Evolutionary conservation across 2,113 vertebrate genomes (phyloP).

Genomic region (Gallinago undulata): DNA sequence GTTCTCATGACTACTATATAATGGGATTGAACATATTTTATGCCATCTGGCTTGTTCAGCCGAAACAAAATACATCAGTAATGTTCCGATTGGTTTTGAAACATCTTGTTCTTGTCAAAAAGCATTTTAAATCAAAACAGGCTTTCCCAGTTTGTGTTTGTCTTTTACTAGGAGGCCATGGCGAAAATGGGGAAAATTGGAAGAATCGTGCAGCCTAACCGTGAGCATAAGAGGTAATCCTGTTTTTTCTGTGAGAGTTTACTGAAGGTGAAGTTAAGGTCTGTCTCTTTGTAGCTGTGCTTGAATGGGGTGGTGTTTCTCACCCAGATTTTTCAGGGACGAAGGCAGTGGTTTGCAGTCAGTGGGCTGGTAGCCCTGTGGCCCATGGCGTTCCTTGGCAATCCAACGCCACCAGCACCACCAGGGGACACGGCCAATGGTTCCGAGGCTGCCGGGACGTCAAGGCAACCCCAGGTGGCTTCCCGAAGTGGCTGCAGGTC

Average conservation of each 20-base stretch:
- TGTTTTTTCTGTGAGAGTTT: neutral
- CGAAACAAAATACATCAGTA: slow-evolving; percentile 54
- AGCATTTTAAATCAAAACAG: slow-evolving; percentile 67
- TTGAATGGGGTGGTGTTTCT: neutral
- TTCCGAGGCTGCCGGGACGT: neutral
- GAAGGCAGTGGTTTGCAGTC: neutral
- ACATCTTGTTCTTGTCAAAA: slow-evolving; percentile 66
- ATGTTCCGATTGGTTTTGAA: slow-evolving; percentile 50
- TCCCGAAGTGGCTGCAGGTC: neutral
- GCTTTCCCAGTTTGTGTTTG: slow-evolving; percentile 51
- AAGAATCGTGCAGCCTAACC: slow-evolving; percentile 81
- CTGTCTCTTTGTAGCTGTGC: neutral
- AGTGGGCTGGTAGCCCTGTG: neutral
- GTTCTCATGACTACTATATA: slow-evolving; percentile 53
- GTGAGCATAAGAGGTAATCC: slow-evolving; percentile 80
- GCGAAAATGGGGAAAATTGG: slow-evolving; percentile 89
- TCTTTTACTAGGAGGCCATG: slow-evolving; percentile 89
- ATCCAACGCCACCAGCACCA: neutral
- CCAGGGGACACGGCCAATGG: neutral
- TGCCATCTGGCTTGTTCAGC: slow-evolving; percentile 50
- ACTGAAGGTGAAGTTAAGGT: too few relatives aligned
- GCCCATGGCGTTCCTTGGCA: too few relatives aligned
- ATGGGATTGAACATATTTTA: slow-evolving; percentile 53
- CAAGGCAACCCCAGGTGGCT: neutral
- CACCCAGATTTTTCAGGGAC: neutral